Conservation (phyloP, 2,888 invertebrate species). For the Tineola bisselliella region DNA sequence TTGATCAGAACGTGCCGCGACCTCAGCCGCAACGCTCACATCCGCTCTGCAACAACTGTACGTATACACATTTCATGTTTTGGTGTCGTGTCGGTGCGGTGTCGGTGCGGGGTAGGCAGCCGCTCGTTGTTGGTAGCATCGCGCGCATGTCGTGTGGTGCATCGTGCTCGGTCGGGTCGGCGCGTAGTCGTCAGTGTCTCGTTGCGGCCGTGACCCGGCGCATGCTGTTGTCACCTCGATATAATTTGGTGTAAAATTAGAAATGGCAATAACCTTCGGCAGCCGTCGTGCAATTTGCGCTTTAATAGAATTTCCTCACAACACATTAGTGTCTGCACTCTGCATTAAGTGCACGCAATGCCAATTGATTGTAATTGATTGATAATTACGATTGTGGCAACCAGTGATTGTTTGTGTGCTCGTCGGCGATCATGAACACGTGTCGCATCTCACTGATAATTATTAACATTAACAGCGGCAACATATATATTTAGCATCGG, state of each 20-base stretch:
- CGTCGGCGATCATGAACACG: too few species aligned
- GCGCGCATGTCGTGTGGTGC: background rate
- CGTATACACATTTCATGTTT: background rate
- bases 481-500: too few species aligned
- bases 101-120: background rate
- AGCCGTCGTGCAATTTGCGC: background rate
- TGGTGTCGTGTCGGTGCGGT: too few species aligned
- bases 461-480: too few species aligned
- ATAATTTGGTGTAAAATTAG: conserved; percentile 4
- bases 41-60: background rate
- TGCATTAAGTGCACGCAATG: too few species aligned
- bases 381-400: too few species aligned
- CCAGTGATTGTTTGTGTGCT: too few species aligned
- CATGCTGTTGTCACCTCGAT: background rate
- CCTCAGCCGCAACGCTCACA: background rate
- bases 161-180: background rate
- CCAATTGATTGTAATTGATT: too few species aligned
- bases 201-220: background rate
- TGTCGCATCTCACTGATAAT: too few species aligned
- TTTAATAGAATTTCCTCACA: background rate
- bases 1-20: background rate
- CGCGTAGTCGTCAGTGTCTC: background rate
- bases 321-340: too few species aligned
- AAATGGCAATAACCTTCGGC: background rate
- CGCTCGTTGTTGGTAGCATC: background rate